Conservation (phyloP, 2,888 invertebrate genomes). For the Mesorhabditis spiculigera region DNA sequence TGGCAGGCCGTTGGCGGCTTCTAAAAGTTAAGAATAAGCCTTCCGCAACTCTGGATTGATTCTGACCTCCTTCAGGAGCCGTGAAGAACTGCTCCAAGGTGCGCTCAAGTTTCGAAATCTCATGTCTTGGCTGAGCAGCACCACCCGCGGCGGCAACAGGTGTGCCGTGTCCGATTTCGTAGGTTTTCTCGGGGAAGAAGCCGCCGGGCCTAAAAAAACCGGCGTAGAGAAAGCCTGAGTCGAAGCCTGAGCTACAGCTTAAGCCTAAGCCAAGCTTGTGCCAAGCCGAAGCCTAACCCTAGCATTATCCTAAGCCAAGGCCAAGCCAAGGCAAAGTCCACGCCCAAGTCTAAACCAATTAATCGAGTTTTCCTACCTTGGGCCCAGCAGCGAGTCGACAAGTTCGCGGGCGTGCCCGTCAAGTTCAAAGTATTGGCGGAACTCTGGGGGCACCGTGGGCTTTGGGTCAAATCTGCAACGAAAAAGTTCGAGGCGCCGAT, state of each 20-base stretch:
- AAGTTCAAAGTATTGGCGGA: constrained; percentile 54
- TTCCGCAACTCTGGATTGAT: constrained; percentile 12
- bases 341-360: too few species aligned
- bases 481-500: not conserved
- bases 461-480: constrained; percentile 44
- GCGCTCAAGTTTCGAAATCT: constrained; percentile 43
- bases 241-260: too few species aligned
- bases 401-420: constrained; percentile 57
- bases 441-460: constrained; percentile 56
- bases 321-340: too few species aligned
- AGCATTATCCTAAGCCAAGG: too few species aligned
- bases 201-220: constrained; percentile 48
- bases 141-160: constrained; percentile 14
- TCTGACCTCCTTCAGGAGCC: constrained; percentile 34
- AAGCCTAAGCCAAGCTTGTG: too few species aligned
- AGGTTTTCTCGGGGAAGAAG: constrained; percentile 57
- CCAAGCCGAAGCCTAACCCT: too few species aligned
- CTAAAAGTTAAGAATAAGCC: not conserved
- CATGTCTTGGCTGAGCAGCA: constrained; percentile 30
- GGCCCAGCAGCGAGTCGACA: constrained; percentile 55
- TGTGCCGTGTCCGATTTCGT: constrained; percentile 43
- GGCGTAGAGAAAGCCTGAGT: too few species aligned
- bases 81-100: constrained; percentile 56
- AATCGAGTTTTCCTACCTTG: too few species aligned
- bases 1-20: constrained; percentile 33